Evolutionary conservation across 2,113 vertebrate species (phyloP).

Genomic region (Indicator maculatus): DNA sequence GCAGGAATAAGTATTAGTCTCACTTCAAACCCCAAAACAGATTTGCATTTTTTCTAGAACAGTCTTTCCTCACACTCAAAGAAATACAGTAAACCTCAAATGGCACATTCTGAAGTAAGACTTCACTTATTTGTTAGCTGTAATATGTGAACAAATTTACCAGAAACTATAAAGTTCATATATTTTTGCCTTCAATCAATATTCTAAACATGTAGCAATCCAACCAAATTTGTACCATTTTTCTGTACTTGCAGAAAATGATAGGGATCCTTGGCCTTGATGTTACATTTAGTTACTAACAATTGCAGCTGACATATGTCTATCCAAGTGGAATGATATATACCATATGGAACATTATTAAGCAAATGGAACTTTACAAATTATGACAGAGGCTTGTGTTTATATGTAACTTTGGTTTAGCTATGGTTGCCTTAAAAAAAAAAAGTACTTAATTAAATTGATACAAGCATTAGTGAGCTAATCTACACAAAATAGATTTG

Average conservation of each 20-base stretch:
- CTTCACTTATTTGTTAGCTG: neutral
- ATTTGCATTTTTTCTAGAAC: neutral
- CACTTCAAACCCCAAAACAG: neutral
- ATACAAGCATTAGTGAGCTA: neutral
- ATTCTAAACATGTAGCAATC: neutral
- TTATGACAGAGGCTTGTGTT: neutral
- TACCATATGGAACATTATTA: neutral
- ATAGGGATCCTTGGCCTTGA: neutral
- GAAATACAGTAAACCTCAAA: neutral
- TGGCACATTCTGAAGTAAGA: neutral
- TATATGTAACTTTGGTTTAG: neutral
- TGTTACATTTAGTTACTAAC: neutral
- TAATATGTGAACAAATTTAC: neutral
- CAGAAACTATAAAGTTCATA: neutral
- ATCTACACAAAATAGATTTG: neutral
- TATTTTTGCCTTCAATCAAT: neutral
- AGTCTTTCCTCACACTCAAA: neutral
- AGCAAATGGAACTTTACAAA: neutral
- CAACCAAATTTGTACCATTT: neutral
- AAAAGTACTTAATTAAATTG: neutral
- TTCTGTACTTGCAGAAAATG: neutral
- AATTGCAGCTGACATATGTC: neutral
- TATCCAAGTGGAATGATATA: neutral
- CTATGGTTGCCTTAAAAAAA: neutral
- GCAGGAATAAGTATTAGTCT: neutral